phyloP scores from a whole-genome alignment of 2,113 vertebrate genomes.

The Leuciscus idus region DNA sequence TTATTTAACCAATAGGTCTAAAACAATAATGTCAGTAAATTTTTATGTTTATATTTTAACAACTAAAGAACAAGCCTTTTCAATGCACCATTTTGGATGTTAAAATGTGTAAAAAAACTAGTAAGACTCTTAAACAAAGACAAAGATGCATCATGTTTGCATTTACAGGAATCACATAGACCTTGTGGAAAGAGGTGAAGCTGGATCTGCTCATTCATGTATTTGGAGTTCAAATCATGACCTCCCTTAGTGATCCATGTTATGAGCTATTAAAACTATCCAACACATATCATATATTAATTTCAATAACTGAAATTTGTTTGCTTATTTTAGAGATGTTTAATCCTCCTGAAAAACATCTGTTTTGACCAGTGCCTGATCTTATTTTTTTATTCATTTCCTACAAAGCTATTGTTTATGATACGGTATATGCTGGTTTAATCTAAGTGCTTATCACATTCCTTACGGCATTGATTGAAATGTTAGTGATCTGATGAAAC shows the following conservation, averaged over 20 bases:
- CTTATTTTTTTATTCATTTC: not conserved
- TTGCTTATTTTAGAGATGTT: not conserved
- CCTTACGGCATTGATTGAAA: not conserved
- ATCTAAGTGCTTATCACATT: not conserved
- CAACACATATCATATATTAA: not conserved
- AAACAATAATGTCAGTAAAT: not conserved
- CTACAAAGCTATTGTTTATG: not conserved
- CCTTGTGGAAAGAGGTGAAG: not conserved
- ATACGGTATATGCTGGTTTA: not conserved
- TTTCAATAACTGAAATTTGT: not conserved
- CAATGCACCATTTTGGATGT: not conserved
- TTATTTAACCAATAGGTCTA: not conserved
- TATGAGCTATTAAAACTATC: not conserved
- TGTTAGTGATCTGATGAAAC: slow-evolving; percentile 1
- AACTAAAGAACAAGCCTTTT: not conserved
- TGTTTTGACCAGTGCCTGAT: not conserved
- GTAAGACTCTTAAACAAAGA: not conserved
- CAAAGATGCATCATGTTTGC: not conserved
- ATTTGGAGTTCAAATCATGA: slow-evolving; percentile 6
- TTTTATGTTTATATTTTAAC: not conserved
- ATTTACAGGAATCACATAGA: not conserved
- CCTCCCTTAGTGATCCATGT: not conserved
- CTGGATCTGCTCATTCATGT: not conserved
- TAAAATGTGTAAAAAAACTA: not conserved
- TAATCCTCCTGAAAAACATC: not conserved